Percentiles rank a stretch among this genome's conserved stretches.
phyloP scores from a whole-genome alignment of 2,797 vertebrate genomes.

The Fundulus diaphanus region DNA sequence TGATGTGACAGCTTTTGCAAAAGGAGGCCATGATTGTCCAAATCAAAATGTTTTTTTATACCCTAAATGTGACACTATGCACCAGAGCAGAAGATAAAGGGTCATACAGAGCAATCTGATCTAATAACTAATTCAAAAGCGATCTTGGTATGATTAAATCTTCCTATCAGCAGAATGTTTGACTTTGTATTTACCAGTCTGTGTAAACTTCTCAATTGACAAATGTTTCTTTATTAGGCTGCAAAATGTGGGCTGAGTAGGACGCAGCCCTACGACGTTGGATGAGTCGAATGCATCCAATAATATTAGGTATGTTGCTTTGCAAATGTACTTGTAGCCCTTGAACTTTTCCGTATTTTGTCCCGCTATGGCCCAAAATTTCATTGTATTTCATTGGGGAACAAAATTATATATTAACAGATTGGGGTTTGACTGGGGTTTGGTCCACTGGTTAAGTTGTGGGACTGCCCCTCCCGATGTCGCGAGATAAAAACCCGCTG shows the following conservation, averaged over 20 bases:
- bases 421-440: too few relatives aligned
- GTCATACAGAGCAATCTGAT: constrained; percentile 44
- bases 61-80: constrained; percentile 55
- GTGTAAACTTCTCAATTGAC: constrained; percentile 24
- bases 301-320: constrained; percentile 7
- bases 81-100: constrained; percentile 42
- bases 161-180: constrained; percentile 29
- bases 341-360: neutral
- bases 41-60: constrained; percentile 60
- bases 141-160: constrained; percentile 48
- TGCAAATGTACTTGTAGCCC: neutral
- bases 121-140: constrained; percentile 56
- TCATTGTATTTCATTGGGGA: neutral
- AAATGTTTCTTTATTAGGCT: constrained; percentile 20
- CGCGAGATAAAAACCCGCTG: too few relatives aligned
- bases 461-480: too few relatives aligned
- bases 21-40: constrained; percentile 36
- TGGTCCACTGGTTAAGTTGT: too few relatives aligned
- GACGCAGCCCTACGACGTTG: neutral
- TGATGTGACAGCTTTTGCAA: constrained; percentile 64
- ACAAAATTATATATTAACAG: constrained; percentile 15
- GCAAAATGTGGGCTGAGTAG: constrained; percentile 10
- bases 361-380: neutral
- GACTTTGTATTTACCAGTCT: constrained; percentile 35
- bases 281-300: constrained; percentile 5